Evolutionary conservation across 2,888 invertebrate species (phyloP), one percentile per base, ranked within the genome.

Genomic region (Phymatocera aterrima): DNA sequence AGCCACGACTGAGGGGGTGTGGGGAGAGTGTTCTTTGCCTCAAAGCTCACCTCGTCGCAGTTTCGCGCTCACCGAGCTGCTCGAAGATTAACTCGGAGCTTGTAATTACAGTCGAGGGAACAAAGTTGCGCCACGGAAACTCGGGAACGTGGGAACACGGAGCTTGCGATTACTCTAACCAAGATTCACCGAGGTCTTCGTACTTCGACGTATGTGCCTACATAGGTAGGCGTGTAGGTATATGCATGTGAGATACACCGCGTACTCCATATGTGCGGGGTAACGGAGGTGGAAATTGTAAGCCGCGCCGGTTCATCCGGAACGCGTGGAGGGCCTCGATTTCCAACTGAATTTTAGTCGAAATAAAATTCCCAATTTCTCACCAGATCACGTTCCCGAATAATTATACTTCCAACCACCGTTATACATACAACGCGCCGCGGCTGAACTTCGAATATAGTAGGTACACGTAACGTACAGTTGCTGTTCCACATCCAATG

Each of bases 61-160:
- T 72, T 72, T 34, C 48, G 51, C 51, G 72, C 43, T 72, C 48
- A 51, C 72, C 72, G 48, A 72, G 72, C 51, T 51, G 60, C 75
- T 75, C 75, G 75, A 57, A 57, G 75, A 75, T 75, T 57, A 75
- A 75, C 75, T 75, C 24, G 40, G 34, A 28, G 72, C 40, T 75
- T 60, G 75, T 75, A 75, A 75, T 75, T 60, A 75, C 75, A 57
- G 57, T 21, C 57, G 37, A 21, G 57, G 37, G 57, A 57, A 40
- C 72, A 51, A 72, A 57, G 75, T 75, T 75, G 54, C 21, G 31
- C 48, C 46, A 24, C 28, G 68, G 24, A n/a, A n/a, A 54, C 54
- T 18, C 54, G 43, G 43, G 43, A 34, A 37, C 31, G 15, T 28
- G 68, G 46, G 24, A 57, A 28, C 28, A 28, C 15, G 28, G 54